Conservation (phyloP, 2,113 vertebrate genomes). For the Vombatus ursinus region DNA sequence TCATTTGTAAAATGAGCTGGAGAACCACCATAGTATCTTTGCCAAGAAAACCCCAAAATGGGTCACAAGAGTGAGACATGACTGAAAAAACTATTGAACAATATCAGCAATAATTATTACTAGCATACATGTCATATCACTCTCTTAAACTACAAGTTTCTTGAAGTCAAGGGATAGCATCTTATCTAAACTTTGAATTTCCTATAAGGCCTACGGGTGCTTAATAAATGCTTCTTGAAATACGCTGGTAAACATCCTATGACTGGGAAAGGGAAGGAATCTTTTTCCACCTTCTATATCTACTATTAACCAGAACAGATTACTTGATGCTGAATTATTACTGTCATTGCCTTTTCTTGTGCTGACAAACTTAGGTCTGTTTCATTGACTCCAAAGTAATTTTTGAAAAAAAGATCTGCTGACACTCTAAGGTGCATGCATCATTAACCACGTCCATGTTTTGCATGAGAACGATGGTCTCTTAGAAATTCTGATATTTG, state of each 20-base stretch:
- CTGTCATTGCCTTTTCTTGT: conserved; percentile 6
- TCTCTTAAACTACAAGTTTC: not conserved
- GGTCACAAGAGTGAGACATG: not conserved
- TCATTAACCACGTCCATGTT: conserved; percentile 62
- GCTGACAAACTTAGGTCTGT: conserved; percentile 36
- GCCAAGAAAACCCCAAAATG: not conserved
- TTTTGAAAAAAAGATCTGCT: conserved; percentile 58
- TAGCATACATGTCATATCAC: not conserved
- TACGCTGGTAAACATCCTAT: not conserved
- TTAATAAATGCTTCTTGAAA: not conserved
- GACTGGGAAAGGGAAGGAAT: not conserved
- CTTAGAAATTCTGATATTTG: conserved; percentile 46
- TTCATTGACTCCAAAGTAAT: conserved; percentile 40
- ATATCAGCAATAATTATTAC: no score
- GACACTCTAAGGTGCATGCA: conserved; percentile 44
- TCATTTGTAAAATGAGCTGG: not conserved
- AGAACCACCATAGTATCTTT: not conserved
- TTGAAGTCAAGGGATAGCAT: not conserved
- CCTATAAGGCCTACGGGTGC: not conserved
- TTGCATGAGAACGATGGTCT: conserved; percentile 3
- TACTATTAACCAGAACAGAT: conserved; percentile 42
- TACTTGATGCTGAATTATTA: conserved; percentile 31
- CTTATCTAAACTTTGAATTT: not conserved
- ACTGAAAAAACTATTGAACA: not conserved
- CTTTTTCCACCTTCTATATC: conserved; percentile 36